A percentile compares a stretch with the other conserved stretches of the same genome.
Conservation (phyloP, 2,888 invertebrate species). For the Drosophila macrothrix region DNA sequence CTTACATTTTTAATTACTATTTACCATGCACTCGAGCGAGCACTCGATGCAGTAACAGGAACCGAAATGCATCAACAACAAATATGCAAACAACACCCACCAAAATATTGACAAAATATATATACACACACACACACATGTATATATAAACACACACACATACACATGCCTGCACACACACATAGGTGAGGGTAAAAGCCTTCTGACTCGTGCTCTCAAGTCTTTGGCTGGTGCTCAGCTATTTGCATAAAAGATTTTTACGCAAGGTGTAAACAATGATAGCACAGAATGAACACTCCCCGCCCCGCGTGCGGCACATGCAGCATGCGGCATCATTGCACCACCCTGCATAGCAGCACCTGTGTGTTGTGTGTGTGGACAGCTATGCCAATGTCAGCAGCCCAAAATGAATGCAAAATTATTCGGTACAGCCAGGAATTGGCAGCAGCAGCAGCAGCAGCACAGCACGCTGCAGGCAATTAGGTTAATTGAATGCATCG, state of each 20-base stretch:
- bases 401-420: conserved; percentile 45
- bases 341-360: conserved; percentile 21
- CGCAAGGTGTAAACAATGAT: conserved; percentile 62
- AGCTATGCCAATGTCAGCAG: conserved; percentile 64
- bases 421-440: conserved; percentile 19
- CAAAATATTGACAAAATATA: conserved; percentile 70
- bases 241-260: conserved; percentile 66
- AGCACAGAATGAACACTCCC: conserved; percentile 7
- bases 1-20: conserved; percentile 80
- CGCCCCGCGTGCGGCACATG: conserved; percentile 2
- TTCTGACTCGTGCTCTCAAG: conserved; percentile 9
- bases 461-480: conserved; percentile 25
- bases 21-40: conserved; percentile 73
- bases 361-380: conserved; percentile 3
- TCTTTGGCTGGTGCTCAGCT: conserved; percentile 15
- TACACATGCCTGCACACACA: not conserved
- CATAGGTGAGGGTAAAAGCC: not conserved
- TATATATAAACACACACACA: not conserved
- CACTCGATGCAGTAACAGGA: conserved; percentile 52
- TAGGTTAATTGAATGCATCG: conserved; percentile 23
- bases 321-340: conserved; percentile 10
- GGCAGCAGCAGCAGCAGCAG: not conserved
- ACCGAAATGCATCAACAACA: conserved; percentile 57
- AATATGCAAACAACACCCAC: conserved; percentile 53
- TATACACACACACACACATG: not conserved